Base-by-base conservation (phyloP, 2,888 invertebrate species). In the Dugesia japonica region DNA sequence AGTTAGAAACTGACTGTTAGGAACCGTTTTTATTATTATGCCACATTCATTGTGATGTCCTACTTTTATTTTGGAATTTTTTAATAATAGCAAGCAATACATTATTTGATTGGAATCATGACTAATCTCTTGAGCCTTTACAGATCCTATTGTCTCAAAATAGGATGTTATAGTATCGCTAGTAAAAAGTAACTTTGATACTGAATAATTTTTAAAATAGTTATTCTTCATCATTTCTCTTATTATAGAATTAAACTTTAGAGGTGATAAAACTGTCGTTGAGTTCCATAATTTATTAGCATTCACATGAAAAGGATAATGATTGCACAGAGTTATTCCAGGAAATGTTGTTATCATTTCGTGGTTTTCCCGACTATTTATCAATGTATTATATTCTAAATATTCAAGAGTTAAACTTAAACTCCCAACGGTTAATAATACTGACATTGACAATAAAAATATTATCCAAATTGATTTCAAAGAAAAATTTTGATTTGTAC, bases 161-260 rank as follows among this genome's bases (percentile, higher is more conserved):
- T 76, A 76, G 73, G 76, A 27, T 72, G 72, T 71, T 7, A 76
- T 71, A 26, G 26, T 76, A 31, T 76, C 76, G 26, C 71, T 76
- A 23, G 26, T 26, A 38, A 75, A 75, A n/a, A 75, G 75, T 23
- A 23, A 26, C 23, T 75, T 75, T 1, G 28, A 26, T 17, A 26
- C 4, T 4, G 42, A 26, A 27, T 56, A 42, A 26, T 56, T 42
- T 26, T 26, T 72, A 4, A 26, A 56, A 56, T 56, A 71, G 7
- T 56, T 38, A n/a, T 42, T 9, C 23, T 75, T 75, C 75, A 75
- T 75, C 26, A 26, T 38, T 42, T 42, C 1, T n/a, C 75, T 26
- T 17, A 75, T 42, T 38, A n/a, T 26, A 4, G 42, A 42, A 56
- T 71, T 75, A 23, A 75, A 75, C 9, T 42, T 38, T 1, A 42